A percentile compares a stretch with the other conserved stretches of the same genome.
phyloP scores from a whole-genome alignment of 2,797 vertebrate genomes.

The Halcyon chelicuti region DNA sequence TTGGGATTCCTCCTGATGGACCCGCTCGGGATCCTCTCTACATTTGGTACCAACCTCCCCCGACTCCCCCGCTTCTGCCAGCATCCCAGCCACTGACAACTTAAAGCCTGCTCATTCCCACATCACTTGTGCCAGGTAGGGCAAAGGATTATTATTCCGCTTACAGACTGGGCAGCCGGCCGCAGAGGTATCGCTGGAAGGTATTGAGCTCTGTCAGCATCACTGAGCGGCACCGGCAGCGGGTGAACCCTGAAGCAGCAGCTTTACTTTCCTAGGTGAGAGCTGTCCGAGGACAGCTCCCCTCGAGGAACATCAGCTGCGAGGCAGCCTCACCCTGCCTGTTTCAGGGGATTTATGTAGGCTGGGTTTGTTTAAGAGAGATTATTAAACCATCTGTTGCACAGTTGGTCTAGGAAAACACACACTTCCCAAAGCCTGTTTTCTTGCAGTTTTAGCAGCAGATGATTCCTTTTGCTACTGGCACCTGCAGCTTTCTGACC shows the following conservation, averaged over 20 bases:
- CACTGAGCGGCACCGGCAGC: not conserved
- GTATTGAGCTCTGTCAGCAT: not conserved
- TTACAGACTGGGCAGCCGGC: not conserved
- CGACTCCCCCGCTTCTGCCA: not conserved
- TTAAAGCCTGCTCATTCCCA: not conserved
- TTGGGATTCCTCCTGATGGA: slow-evolving; percentile 5
- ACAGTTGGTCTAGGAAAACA: slow-evolving; percentile 4
- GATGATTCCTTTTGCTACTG: not conserved
- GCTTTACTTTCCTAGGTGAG: not conserved
- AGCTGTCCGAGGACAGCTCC: not conserved
- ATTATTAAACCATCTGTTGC: slow-evolving; percentile 7
- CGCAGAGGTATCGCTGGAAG: not conserved
- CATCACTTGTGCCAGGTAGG: not conserved
- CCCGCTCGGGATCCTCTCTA: not conserved
- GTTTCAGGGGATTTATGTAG: not conserved
- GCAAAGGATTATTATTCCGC: not conserved
- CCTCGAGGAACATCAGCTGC: not conserved
- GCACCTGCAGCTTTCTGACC: not conserved
- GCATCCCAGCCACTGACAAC: not conserved
- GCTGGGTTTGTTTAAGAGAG: not conserved
- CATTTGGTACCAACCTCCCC: not conserved
- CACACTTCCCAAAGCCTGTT: not conserved
- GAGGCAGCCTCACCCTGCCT: not conserved
- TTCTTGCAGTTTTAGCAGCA: not conserved
- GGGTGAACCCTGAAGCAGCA: not conserved